phyloP scores from a whole-genome alignment of 2,113 vertebrate genomes.

The Aramus guarauna region DNA sequence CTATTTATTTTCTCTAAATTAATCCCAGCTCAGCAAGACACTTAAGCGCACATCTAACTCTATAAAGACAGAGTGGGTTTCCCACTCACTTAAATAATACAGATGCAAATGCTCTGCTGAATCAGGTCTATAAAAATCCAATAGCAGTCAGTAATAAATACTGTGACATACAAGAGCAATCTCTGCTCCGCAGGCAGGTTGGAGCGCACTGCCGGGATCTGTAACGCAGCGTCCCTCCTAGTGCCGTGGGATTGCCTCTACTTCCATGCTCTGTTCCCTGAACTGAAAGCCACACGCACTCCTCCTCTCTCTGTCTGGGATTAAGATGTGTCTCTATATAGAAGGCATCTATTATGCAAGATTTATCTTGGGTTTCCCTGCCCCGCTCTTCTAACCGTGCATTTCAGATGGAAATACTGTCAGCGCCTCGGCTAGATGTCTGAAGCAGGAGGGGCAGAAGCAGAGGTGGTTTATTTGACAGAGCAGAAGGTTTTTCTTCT shows the following conservation, averaged over 20 bases:
- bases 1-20: constrained; percentile 25
- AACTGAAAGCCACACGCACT: not conserved
- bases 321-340: not conserved
- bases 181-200: not conserved
- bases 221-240: rapidly evolving
- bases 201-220: not conserved
- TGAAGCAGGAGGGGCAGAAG: not conserved
- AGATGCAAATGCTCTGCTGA: constrained; percentile 19
- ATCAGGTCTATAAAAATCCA: constrained; percentile 10
- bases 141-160: not conserved
- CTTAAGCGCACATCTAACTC: not conserved
- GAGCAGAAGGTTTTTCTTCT: not conserved
- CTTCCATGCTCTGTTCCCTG: rapidly evolving
- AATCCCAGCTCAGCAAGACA: constrained; percentile 33
- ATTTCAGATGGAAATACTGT: not conserved
- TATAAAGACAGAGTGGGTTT: not conserved
- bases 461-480: not conserved
- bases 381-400: not conserved
- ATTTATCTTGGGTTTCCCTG: not conserved
- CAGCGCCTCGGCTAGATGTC: not conserved
- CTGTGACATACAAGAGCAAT: not conserved
- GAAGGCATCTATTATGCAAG: not conserved
- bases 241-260: not conserved
- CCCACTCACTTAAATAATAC: not conserved
- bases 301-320: not conserved